Percentiles rank a stretch among this genome's conserved stretches.
Conservation (phyloP, 1,140 invertebrate species). For the Asbolus verrucosus region DNA sequence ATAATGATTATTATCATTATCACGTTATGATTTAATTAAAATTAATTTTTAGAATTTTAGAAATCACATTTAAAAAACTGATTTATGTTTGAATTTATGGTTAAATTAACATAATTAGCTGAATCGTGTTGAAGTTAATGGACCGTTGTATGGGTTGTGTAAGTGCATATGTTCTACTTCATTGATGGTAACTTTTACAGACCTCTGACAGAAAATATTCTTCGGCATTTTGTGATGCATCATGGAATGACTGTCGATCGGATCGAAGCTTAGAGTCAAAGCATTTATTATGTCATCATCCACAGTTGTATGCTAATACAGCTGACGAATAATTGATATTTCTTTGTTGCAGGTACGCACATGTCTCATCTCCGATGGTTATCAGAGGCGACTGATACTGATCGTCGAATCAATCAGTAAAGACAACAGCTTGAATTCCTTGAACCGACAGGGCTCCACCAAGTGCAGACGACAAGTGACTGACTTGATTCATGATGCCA, state of each 20-base stretch:
- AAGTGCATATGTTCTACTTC: too few relatives aligned
- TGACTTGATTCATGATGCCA: conserved; percentile 32
- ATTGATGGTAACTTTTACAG: too few relatives aligned
- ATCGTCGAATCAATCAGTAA: conserved; percentile 33
- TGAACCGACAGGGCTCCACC: neutral
- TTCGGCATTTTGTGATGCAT: conserved; percentile 22
- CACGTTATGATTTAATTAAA: too few relatives aligned
- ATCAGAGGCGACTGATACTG: conserved; percentile 27
- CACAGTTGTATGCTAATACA: conserved; percentile 12
- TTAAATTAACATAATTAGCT: too few relatives aligned
- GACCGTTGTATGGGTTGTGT: too few relatives aligned
- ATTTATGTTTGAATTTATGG: too few relatives aligned
- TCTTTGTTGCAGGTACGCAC: conserved; percentile 41
- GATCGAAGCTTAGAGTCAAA: conserved; percentile 15
- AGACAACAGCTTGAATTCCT: conserved; percentile 39
- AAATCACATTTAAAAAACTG: too few relatives aligned
- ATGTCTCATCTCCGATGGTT: conserved; percentile 35
- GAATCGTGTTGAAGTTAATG: too few relatives aligned
- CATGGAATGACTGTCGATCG: conserved; percentile 8
- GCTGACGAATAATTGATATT: conserved; percentile 35
- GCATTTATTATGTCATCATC: conserved; percentile 29
- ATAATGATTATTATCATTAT: too few relatives aligned
- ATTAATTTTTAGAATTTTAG: too few relatives aligned
- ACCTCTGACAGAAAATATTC: neutral
- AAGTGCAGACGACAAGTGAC: conserved; percentile 34